Evolutionary conservation across 2,113 vertebrate genomes (phyloP).

Genomic region (Thamnaconus septentrionalis): DNA sequence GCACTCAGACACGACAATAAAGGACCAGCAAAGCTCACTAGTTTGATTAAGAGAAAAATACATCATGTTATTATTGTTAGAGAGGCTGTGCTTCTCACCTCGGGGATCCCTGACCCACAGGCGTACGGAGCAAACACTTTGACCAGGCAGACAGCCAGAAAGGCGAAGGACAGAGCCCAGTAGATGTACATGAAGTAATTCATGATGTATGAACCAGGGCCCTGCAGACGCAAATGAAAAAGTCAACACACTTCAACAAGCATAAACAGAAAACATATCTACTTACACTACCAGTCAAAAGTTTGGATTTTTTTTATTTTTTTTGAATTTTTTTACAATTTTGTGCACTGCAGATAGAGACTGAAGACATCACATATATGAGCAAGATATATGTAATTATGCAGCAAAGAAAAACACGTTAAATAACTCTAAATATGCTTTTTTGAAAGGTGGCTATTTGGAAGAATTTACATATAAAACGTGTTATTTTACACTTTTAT

Average conservation of each 20-base stretch:
- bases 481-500: too few species aligned
- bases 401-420: too few species aligned
- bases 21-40: background rate
- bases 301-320: too few species aligned
- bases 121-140: slow-evolving; percentile 97
- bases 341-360: too few species aligned
- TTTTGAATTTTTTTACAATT: too few species aligned
- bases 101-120: slow-evolving; percentile 97
- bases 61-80: too few species aligned
- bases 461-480: too few species aligned
- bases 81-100: slow-evolving; percentile 77
- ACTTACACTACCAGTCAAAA: too few species aligned
- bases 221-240: slow-evolving; percentile 66
- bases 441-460: too few species aligned
- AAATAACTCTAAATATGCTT: too few species aligned
- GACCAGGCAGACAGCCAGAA: slow-evolving; percentile 94
- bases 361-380: too few species aligned
- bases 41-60: background rate
- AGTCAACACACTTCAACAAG: background rate
- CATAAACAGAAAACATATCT: background rate
- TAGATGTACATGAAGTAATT: slow-evolving; percentile 99
- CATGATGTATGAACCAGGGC: slow-evolving; percentile 98
- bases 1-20: background rate
- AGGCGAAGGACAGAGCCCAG: slow-evolving; percentile 96
- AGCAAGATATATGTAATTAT: too few species aligned